phyloP scores from a whole-genome alignment of 2,113 vertebrate species.

The Apteryx owenii region DNA sequence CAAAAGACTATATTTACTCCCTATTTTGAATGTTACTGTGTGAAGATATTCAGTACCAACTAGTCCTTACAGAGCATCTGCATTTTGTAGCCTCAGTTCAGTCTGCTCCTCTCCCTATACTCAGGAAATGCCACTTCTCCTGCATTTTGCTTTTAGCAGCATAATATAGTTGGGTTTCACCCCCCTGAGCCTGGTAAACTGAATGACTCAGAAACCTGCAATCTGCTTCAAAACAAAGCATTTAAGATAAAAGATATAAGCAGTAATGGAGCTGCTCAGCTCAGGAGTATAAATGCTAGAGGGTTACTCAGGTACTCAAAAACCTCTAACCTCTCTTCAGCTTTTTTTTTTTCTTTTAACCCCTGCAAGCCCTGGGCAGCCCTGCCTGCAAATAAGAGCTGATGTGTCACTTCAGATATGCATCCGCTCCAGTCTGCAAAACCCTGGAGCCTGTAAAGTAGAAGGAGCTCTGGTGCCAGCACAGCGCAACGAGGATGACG shows the following conservation, averaged over 20 bases:
- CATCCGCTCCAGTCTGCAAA: neutral
- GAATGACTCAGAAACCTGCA: conserved; percentile 44
- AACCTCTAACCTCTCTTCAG: conserved; percentile 24
- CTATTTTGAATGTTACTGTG: neutral
- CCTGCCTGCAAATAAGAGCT: neutral
- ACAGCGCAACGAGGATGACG: fast-evolving
- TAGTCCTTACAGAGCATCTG: neutral
- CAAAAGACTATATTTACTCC: neutral
- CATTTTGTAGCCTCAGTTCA: neutral
- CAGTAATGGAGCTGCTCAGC: neutral
- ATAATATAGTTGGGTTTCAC: neutral
- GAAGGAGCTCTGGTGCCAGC: neutral
- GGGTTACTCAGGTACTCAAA: neutral
- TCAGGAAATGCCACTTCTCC: neutral
- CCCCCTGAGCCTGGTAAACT: neutral
- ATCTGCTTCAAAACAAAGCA: conserved; percentile 46
- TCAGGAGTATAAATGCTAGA: neutral
- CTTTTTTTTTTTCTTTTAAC: conserved; percentile 1
- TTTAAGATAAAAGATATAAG: neutral
- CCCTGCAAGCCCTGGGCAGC: neutral
- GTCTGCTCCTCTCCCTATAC: neutral
- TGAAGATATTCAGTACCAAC: neutral
- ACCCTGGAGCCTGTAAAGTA: neutral
- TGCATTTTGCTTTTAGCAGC: neutral
- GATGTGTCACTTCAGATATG: neutral